Evolutionary conservation across 2,113 vertebrate species (phyloP).

Genomic region (Notechis scutatus): DNA sequence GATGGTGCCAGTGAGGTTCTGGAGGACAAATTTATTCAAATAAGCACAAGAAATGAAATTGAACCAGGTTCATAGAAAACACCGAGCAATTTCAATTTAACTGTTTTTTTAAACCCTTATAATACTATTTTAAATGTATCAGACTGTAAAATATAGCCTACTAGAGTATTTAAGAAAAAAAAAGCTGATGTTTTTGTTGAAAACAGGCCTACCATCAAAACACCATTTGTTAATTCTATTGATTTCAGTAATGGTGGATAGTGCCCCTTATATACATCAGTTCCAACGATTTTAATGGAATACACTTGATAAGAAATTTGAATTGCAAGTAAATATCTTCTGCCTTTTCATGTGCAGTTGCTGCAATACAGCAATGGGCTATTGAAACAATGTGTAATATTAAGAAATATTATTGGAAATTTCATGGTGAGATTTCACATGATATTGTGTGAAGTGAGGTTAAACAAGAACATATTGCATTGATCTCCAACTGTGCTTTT

Average conservation of each 20-base stretch:
- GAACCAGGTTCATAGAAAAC: background rate
- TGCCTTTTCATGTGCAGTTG: background rate
- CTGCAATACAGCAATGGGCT: background rate
- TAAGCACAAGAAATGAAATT: background rate
- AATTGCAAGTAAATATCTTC: background rate
- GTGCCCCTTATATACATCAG: background rate
- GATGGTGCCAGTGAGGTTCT: background rate
- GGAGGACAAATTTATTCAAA: background rate
- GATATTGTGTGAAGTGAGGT: conserved; percentile 26
- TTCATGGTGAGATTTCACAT: background rate
- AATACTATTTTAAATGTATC: background rate
- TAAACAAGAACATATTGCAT: conserved; percentile 33
- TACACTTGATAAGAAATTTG: background rate
- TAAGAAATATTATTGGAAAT: background rate
- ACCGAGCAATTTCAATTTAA: background rate
- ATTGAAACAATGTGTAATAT: background rate
- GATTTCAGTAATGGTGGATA: background rate
- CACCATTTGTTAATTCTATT: background rate
- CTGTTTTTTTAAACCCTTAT: background rate
- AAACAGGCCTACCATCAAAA: background rate
- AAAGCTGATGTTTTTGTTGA: background rate
- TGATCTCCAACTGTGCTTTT: conserved; percentile 7
- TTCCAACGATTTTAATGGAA: background rate
- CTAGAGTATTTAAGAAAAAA: background rate
- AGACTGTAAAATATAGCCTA: background rate